Percentiles rank a stretch among this genome's conserved stretches.
Conservation (phyloP, 2,113 vertebrate species). For the Ageneiosus marmoratus region DNA sequence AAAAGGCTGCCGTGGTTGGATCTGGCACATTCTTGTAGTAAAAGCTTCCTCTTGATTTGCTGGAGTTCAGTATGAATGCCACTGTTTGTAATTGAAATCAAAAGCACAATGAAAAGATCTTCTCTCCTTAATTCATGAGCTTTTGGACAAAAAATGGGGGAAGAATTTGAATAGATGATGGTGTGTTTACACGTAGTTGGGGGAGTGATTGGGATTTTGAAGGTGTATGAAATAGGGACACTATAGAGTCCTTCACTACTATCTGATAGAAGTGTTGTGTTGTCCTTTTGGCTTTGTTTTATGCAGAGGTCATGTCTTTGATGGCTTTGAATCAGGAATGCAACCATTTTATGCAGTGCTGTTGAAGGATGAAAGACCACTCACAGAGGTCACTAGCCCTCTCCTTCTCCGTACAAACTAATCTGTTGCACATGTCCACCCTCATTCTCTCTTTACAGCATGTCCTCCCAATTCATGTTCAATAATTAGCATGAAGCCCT, state of each 20-base stretch:
- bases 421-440: background rate
- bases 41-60: constrained; percentile 40
- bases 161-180: constrained; percentile 20
- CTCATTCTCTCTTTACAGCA: constrained; percentile 5
- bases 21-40: constrained; percentile 37
- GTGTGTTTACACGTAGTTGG: constrained; percentile 19
- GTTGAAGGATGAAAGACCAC: constrained; percentile 60
- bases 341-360: constrained; percentile 49
- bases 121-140: constrained; percentile 20
- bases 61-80: constrained; percentile 43
- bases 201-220: background rate
- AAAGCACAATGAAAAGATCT: constrained; percentile 27
- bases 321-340: constrained; percentile 45
- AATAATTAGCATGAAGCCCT: background rate
- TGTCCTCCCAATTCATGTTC: constrained; percentile 21
- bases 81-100: constrained; percentile 46
- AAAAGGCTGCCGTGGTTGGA: constrained; percentile 37
- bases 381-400: constrained; percentile 46
- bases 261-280: constrained; percentile 12
- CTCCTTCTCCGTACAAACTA: constrained; percentile 18
- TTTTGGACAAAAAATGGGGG: constrained; percentile 30
- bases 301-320: constrained; percentile 35
- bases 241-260: constrained; percentile 15
- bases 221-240: background rate
- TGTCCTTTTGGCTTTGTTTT: constrained; percentile 17